Base-by-base conservation (phyloP, 1,140 invertebrate genomes). In the Steinernema khuongi region DNA sequence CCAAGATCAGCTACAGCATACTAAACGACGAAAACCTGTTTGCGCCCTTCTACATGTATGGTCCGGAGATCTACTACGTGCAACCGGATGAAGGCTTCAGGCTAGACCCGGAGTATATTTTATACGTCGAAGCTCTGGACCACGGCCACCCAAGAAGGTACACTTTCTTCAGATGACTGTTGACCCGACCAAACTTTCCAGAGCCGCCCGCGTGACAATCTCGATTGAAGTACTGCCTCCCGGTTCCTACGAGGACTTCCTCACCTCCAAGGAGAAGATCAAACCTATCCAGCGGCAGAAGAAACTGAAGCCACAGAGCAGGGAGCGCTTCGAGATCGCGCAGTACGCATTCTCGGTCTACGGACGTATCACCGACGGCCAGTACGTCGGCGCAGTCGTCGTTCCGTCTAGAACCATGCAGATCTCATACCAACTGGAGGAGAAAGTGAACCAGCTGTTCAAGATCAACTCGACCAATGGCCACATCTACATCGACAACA, bases 21-120 rank as follows among this genome's bases (percentile, higher is more conserved):
- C 26, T 60, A 26, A 60, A 60, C 50, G 50, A 60, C 50, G 50
- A 60, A 26, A 60, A 60, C 50, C 7, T 41, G 36, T 60, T 60
- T 26, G 22, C 11, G 4, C 50, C 50, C 2, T 60, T 60, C 26
- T 60, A 60, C 50, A 60, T 60, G 50, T 60, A 60, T 22, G 50
- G 50, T 4, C 7, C 7, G 4, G 50, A 60, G 4, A 11, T 60
- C 26, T 60, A 60, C 22, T 60, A 60, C 26, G 4, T 60, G 50
- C 11, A 60, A 26, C 50, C 50, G 19, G 50, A 60, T 4, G 19
- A 14, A 14, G 22, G 11, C 4, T 60, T 60, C 19, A 4, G 19
- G 4, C 50, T 26, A n/a, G 50, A 60, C 22, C 19, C 50, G 2
- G 19, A 2, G 4, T 60, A 60, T 26, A 22, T 60, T 60, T 22